These are phyloP conservation scores for Torymus tubicola DNA, from an alignment of 2,888 invertebrate species.

Conservation along the genomic window DNA sequence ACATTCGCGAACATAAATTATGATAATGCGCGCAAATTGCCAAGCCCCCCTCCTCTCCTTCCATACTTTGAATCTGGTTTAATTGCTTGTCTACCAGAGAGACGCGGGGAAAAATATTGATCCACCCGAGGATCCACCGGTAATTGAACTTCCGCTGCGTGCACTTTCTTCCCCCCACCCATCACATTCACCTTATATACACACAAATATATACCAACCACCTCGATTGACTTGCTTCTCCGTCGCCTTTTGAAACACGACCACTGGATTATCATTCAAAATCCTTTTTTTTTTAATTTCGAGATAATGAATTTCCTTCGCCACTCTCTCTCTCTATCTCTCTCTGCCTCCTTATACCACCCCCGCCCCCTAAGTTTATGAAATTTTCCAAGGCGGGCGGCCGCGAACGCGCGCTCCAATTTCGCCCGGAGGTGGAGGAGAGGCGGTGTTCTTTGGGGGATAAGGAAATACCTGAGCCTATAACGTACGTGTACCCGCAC, in stretches of 20 bases:
- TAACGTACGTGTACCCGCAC: constrained; percentile 22
- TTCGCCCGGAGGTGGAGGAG: not conserved
- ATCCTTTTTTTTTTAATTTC: constrained; percentile 16
- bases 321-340: too few species aligned
- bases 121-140: constrained; percentile 17
- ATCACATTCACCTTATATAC: too few species aligned
- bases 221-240: too few species aligned
- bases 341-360: too few species aligned
- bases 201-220: too few species aligned
- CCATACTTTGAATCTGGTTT: constrained; percentile 11
- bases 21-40: constrained; percentile 18
- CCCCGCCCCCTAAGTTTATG: not conserved
- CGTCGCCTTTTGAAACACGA: too few species aligned
- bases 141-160: constrained; percentile 15
- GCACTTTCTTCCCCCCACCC: not conserved
- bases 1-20: constrained; percentile 24
- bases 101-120: constrained; percentile 23
- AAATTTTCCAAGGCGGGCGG: constrained; percentile 16
- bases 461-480: constrained; percentile 49
- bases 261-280: not conserved
- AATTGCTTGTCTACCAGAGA: constrained; percentile 23
- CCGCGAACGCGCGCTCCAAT: constrained; percentile 14
- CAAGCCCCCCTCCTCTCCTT: not conserved
- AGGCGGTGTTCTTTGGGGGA: constrained; percentile 20
- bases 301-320: constrained; percentile 6